phyloP scores from a whole-genome alignment of 2,888 invertebrate species.

The Callinectes sapidus region DNA sequence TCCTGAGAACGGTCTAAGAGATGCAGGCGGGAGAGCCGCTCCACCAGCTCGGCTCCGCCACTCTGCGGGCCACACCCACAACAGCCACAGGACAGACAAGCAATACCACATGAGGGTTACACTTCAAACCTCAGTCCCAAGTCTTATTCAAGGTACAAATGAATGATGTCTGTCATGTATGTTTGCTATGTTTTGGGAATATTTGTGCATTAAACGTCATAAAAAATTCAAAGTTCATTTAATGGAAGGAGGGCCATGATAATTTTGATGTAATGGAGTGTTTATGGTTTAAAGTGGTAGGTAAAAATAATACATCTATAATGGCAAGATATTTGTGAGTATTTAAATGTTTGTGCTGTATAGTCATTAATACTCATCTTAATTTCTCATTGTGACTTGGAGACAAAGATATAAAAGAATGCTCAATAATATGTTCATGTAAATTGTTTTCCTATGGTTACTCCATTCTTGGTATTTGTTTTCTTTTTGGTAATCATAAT shows the following conservation, averaged over 20 bases:
- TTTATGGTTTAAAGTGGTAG: neutral
- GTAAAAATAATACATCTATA: neutral
- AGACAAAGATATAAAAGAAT: too few relatives aligned
- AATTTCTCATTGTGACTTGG: neutral
- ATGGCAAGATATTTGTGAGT: neutral
- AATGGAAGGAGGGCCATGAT: neutral
- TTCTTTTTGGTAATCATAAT: too few relatives aligned
- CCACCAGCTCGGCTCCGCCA: conserved; percentile 74
- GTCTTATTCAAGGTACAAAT: neutral
- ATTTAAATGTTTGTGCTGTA: neutral
- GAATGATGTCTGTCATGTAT: neutral
- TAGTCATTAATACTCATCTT: neutral
- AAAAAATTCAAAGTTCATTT: neutral
- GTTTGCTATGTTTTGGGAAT: neutral
- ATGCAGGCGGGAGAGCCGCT: conserved; percentile 74
- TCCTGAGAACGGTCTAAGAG: conserved; percentile 74
- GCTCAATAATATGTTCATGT: too few relatives aligned
- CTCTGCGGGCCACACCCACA: conserved; percentile 65
- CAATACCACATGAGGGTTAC: conserved; percentile 2
- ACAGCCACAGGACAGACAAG: conserved; percentile 23
- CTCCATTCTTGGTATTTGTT: too few relatives aligned
- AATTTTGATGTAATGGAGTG: neutral
- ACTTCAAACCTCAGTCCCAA: neutral
- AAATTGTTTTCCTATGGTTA: too few relatives aligned
- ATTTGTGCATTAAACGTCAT: neutral